Base-by-base conservation (phyloP, 2,797 vertebrate genomes). In the Tamandua tetradactyla region DNA sequence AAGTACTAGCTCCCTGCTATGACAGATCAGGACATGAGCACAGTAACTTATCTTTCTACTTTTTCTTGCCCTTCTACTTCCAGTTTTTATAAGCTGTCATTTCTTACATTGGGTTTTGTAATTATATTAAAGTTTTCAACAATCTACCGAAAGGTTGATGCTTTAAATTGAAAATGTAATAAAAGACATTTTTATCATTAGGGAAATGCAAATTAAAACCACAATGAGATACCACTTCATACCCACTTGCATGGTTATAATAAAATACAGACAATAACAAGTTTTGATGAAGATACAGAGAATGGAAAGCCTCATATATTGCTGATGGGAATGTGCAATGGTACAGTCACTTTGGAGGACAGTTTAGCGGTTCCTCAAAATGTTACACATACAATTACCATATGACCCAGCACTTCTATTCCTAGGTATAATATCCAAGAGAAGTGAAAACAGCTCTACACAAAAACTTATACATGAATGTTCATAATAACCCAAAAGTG, bases 261-360 rank as follows among this genome's bases (percentile, higher is more conserved):
- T 32, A 35, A 27, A 30, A 44, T 15, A 32, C 9, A n/a, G 35
- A 12, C 44, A 4, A 20, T 6, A 5, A 27, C 42, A 30, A 52
- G 35, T 11, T 55, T 3, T 22, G 35, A 17, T 23, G 8, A 37
- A 55, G 35, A 7, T 12, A 1, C 40, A 8, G 55, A 8, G 18
- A 22, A 40, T 0, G 13, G 55, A 25, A 59, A 6, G 23, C 52
- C 8, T 30, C 1, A 1, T 13, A 11, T 1, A 1, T 2, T 2
- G 20, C 49, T 3, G 20, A 5, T 8, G 17, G 71, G 52, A 49
- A 18, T 17, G 27, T 27, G 12, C 47, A 30, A 40, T 14, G 22
- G 25, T 4, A 10, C 32, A 47, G 40, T 22, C 8, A 22, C 52
- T 13, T n/a, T n/a, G 86, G 57, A 44, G 32, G 52, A 15, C 25